Base-by-base conservation (phyloP, 2,113 vertebrate genomes). In the Callipepla californica region DNA sequence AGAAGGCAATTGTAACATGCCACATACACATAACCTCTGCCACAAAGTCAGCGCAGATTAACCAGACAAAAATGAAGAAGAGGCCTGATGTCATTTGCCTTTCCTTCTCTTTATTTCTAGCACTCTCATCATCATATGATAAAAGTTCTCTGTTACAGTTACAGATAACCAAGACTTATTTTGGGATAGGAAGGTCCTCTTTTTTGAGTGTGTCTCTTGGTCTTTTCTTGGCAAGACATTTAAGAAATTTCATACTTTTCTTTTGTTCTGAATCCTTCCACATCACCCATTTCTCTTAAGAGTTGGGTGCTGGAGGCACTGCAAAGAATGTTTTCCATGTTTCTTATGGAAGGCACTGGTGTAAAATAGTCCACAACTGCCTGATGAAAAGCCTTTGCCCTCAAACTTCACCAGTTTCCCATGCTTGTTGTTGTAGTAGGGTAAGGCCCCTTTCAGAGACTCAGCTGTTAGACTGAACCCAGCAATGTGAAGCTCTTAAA, bases 121-220 rank as follows among this genome's bases (percentile, higher is more conserved):
- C 26, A 34, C 57, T 36, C 20, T 92, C 57, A 89, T 87, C 32
- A 42, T 87, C 89, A 50, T 69, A 76, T 84, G 89, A 81, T 76
- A 25, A 73, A 70, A 94, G 58, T 79, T 89, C 70, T 70, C 40
- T 80, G n/a, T 21, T 73, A 42, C 28, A 23, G 57, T 78, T 89
- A 48, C 75, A 80, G 68, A 92, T 76, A 81, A 89, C 67, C 48
- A 63, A 28, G 30, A 45, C 79, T 89, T 87, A 73, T 23, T 94
- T 68, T 90, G 85, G 76, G 28, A 77, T 23, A 65, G 53, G 45
- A 89, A 84, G 53, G 36, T 94, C 77, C 50, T 95, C 21, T 87
- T 89, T 87, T 55, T 40, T 40, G 57, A 44, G 36, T 85, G 59
- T 13, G 40, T 74, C 45, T 66, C 34, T 81, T 61, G 16, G 53